Evolutionary conservation across 2,888 invertebrate species (phyloP).

Genomic region (Seladonia tumulorum): DNA sequence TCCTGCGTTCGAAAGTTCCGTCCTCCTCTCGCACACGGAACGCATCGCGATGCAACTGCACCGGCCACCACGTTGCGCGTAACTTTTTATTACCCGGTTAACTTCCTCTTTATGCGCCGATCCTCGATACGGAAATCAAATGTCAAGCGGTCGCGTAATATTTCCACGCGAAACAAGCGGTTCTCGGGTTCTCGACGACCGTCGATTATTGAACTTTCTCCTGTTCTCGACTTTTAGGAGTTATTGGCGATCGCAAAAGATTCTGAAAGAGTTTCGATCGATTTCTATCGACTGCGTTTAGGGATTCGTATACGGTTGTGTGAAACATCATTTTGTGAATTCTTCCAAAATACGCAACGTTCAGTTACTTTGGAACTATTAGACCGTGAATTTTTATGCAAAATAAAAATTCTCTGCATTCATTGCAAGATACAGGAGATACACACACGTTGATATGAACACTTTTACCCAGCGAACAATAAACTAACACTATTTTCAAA

Average conservation of each 20-base stretch:
- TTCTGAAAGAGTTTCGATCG: too few relatives aligned
- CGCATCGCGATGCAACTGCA: slow-evolving; percentile 20
- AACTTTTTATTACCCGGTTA: slow-evolving; percentile 37
- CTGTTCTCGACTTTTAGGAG: not conserved
- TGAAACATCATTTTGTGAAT: too few relatives aligned
- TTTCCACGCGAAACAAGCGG: not conserved
- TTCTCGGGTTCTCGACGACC: too few relatives aligned
- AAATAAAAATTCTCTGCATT: too few relatives aligned
- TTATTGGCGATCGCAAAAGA: not conserved
- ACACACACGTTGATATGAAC: too few relatives aligned
- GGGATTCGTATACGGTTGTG: too few relatives aligned
- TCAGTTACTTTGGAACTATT: too few relatives aligned
- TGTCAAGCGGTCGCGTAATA: not conserved
- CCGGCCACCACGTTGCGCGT: not conserved
- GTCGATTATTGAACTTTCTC: not conserved
- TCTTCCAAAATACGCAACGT: too few relatives aligned
- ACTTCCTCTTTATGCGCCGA: not conserved
- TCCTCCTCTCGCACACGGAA: not conserved
- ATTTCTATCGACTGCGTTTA: not conserved
- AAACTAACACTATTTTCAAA: too few relatives aligned
- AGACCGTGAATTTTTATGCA: too few relatives aligned
- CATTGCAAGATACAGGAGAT: too few relatives aligned
- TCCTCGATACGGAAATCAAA: slow-evolving; percentile 3
- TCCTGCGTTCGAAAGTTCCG: slow-evolving; percentile 19
- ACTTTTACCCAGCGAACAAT: too few relatives aligned